Evolutionary conservation across 2,113 vertebrate species (phyloP).

Genomic region (Chitala chitala): DNA sequence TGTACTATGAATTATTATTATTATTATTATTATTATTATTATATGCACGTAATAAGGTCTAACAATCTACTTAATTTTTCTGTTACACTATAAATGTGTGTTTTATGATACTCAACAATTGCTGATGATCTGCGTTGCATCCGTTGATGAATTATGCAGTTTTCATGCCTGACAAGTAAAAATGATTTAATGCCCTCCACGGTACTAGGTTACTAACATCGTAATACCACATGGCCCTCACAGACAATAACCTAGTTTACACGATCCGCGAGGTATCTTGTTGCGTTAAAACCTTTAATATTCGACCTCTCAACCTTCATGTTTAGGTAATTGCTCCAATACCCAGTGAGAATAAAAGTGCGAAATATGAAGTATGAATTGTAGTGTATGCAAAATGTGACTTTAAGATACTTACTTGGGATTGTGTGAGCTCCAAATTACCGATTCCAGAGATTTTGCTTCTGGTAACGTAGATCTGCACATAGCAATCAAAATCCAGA

Average conservation of each 20-base stretch:
- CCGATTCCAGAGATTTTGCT: constrained; percentile 62
- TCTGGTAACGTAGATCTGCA: constrained; percentile 56
- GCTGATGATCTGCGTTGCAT: background rate
- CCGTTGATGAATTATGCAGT: background rate
- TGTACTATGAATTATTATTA: too few relatives aligned
- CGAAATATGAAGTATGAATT: background rate
- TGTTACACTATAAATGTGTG: too few relatives aligned
- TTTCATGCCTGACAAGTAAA: background rate
- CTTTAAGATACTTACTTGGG: constrained; percentile 58
- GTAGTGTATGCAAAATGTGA: background rate
- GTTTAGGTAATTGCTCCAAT: background rate
- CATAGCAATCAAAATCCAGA: constrained; percentile 64
- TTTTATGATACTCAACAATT: background rate
- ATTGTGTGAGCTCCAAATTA: constrained; percentile 67
- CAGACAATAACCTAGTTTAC: constrained; percentile 1
- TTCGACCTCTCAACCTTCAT: constrained; percentile 17
- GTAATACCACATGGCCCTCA: background rate
- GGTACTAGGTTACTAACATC: too few relatives aligned
- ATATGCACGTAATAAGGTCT: too few relatives aligned
- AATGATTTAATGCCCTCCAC: background rate
- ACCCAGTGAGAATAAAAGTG: background rate
- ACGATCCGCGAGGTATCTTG: background rate
- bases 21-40: too few relatives aligned
- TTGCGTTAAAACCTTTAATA: background rate
- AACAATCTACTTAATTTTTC: too few relatives aligned